Evolutionary conservation across 2,888 invertebrate genomes (phyloP).

Genomic region (Tiphia femorata): DNA sequence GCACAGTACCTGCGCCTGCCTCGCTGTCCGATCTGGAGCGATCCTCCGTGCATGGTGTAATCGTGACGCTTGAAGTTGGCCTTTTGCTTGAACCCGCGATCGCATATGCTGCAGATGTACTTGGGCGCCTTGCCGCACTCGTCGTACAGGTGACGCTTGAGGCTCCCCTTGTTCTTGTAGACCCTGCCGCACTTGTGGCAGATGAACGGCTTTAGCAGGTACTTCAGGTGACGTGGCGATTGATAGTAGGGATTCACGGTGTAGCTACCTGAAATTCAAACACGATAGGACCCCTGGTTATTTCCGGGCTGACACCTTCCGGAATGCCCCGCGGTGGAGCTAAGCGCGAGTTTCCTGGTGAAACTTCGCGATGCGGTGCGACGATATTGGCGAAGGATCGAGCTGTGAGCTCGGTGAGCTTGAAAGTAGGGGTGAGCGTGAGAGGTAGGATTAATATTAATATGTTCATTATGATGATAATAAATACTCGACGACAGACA

Average conservation of each 20-base stretch:
- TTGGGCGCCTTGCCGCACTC: constrained; percentile 81
- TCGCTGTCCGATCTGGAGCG: neutral
- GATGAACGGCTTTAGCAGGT: constrained; percentile 44
- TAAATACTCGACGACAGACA: too few relatives aligned
- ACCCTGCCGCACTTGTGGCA: constrained; percentile 58
- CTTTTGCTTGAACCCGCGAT: constrained; percentile 78
- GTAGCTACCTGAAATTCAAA: constrained; percentile 48
- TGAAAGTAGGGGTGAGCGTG: too few relatives aligned
- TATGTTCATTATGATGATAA: too few relatives aligned
- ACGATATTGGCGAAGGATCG: too few relatives aligned
- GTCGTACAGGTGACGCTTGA: constrained; percentile 82
- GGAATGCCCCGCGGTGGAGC: too few relatives aligned
- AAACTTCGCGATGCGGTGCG: too few relatives aligned
- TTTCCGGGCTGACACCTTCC: too few relatives aligned
- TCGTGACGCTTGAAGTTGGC: constrained; percentile 64
- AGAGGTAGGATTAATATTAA: too few relatives aligned
- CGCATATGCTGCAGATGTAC: constrained; percentile 79
- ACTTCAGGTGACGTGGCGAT: constrained; percentile 17
- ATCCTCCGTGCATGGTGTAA: constrained; percentile 51
- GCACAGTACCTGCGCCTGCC: too few relatives aligned
- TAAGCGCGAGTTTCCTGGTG: too few relatives aligned
- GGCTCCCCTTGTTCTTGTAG: constrained; percentile 76
- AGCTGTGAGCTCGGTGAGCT: too few relatives aligned
- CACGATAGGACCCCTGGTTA: constrained; percentile 22
- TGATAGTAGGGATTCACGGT: constrained; percentile 13